Conservation (phyloP, 2,888 invertebrate species). For the Tuberolachnus salignus region DNA sequence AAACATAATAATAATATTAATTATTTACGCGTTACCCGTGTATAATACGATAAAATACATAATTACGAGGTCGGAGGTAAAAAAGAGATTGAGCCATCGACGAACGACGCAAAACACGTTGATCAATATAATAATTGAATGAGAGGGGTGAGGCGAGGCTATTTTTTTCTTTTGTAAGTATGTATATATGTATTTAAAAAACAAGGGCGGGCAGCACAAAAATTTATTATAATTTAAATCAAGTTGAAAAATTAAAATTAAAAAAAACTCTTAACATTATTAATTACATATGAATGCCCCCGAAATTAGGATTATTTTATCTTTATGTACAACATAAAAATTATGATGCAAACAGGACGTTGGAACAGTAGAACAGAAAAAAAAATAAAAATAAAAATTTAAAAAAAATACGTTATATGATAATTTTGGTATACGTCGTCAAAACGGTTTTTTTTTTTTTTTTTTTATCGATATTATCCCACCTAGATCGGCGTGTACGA, state of each 20-base stretch:
- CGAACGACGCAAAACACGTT: conserved; percentile 50
- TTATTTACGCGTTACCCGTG: background rate
- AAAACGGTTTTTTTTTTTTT: too few species aligned
- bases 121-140: background rate
- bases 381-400: too few species aligned
- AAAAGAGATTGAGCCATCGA: conserved; percentile 49
- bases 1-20: background rate
- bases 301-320: conserved; percentile 42
- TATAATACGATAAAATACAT: too few species aligned
- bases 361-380: background rate
- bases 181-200: too few species aligned
- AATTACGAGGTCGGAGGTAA: background rate
- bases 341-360: background rate
- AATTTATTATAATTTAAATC: too few species aligned
- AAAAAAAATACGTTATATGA: too few species aligned
- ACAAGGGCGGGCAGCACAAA: too few species aligned
- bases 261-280: conserved; percentile 42
- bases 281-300: conserved; percentile 35
- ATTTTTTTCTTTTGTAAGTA: too few species aligned
- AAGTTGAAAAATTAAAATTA: too few species aligned
- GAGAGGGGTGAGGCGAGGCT: background rate
- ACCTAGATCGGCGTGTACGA: too few species aligned
- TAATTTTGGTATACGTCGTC: too few species aligned
- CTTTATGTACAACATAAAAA: conserved; percentile 46
- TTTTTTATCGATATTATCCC: too few species aligned